phyloP scores from a whole-genome alignment of 2,113 vertebrate species.

The Hypomesus transpacificus region DNA sequence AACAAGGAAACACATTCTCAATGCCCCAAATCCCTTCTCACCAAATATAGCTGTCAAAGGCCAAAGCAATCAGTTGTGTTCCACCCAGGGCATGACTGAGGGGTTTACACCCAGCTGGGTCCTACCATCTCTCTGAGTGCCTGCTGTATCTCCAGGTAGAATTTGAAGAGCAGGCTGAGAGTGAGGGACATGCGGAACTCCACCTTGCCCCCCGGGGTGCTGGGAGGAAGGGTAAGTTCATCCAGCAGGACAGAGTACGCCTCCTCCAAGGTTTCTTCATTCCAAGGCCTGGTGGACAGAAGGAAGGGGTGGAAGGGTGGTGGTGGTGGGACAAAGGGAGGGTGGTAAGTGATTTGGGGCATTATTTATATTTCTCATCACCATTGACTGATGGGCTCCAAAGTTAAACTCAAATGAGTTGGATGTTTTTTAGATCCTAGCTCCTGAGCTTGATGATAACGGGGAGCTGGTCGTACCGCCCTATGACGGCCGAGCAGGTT shows the following conservation, averaged over 20 bases:
- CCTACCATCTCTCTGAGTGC: conserved; percentile 65
- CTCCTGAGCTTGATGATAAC: too few relatives aligned
- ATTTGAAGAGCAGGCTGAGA: conserved; percentile 86
- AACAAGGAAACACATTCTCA: not conserved
- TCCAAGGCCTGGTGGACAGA: conserved; percentile 69
- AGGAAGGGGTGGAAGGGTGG: not conserved
- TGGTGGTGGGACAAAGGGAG: not conserved
- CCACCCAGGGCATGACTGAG: too few relatives aligned
- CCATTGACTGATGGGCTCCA: not conserved
- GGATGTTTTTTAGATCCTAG: not conserved
- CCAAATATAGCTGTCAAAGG: too few relatives aligned
- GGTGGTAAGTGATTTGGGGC: too few relatives aligned
- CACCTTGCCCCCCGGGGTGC: conserved; percentile 70
- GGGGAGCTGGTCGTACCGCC: conserved; percentile 60
- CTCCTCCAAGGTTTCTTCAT: conserved; percentile 72
- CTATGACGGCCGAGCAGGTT: conserved; percentile 66
- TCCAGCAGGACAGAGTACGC: conserved; percentile 78
- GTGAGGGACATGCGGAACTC: conserved; percentile 81
- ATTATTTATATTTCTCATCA: not conserved
- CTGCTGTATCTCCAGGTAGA: conserved; percentile 80
- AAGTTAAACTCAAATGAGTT: not conserved
- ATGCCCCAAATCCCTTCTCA: too few relatives aligned
- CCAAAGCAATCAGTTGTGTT: too few relatives aligned
- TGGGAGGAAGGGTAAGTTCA: conserved; percentile 70
- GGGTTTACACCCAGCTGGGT: too few relatives aligned